Evolutionary conservation across 2,888 invertebrate genomes (phyloP).

Genomic region (Zaprionus bogoriensis): DNA sequence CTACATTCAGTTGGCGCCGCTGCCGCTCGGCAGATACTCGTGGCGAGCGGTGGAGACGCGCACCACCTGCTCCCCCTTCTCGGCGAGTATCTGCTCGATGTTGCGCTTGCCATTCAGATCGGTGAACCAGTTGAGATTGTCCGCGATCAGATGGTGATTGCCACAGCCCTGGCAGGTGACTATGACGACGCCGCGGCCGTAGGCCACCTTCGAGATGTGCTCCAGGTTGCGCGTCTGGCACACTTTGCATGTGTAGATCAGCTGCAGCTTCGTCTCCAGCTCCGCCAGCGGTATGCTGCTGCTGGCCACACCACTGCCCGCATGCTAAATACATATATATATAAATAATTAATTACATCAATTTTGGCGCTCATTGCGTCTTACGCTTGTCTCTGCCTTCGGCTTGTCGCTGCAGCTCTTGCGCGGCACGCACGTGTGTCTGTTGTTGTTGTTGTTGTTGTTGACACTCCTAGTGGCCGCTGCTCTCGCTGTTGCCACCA

Average conservation of each 20-base stretch:
- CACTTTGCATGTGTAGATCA: slow-evolving; percentile 94
- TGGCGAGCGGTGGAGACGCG: slow-evolving; percentile 80
- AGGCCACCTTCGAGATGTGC: slow-evolving; percentile 92
- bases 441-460: slow-evolving; percentile 19
- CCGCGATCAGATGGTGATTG: slow-evolving; percentile 97
- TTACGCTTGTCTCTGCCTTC: slow-evolving; percentile 20
- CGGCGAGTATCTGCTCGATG: slow-evolving; percentile 94
- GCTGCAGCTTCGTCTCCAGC: slow-evolving; percentile 85
- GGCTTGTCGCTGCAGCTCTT: slow-evolving; percentile 19
- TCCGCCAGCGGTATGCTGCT: slow-evolving; percentile 63
- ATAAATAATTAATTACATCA: background rate
- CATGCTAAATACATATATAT: background rate
- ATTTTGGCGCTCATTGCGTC: too few species aligned
- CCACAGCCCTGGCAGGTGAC: slow-evolving; percentile 93
- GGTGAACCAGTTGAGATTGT: slow-evolving; percentile 97
- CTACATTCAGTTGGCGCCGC: background rate
- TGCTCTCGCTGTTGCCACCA: slow-evolving; percentile 25
- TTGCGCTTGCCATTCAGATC: slow-evolving; percentile 90
- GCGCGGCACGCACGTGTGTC: slow-evolving; percentile 32
- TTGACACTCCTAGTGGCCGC: too few species aligned
- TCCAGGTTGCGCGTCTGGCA: slow-evolving; percentile 91
- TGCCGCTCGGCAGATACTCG: slow-evolving; percentile 58
- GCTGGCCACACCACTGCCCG: slow-evolving; percentile 20
- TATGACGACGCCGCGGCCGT: slow-evolving; percentile 95
- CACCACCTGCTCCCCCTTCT: slow-evolving; percentile 92